A percentile compares a stretch with the other conserved stretches of the same genome.
Evolutionary conservation across 2,888 invertebrate species (phyloP).

Genomic region (Thymelicus sylvestris): DNA sequence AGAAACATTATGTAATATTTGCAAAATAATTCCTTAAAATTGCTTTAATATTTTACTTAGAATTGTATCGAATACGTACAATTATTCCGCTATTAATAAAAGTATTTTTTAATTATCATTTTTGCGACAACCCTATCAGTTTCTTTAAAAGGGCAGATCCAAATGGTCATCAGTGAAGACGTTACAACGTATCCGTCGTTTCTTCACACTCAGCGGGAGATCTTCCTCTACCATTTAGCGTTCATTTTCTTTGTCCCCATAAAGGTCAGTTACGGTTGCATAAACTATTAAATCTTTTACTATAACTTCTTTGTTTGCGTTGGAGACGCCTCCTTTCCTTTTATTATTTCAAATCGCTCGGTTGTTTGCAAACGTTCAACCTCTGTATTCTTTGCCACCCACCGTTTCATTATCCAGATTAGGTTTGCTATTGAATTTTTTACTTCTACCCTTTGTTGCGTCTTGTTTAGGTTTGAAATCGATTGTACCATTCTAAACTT

Average conservation of each 20-base stretch:
- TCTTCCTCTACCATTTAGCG: constrained; percentile 61
- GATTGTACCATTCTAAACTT: constrained; percentile 34
- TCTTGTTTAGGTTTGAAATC: constrained; percentile 44
- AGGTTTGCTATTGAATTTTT: constrained; percentile 35
- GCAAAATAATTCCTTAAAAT: too few relatives aligned
- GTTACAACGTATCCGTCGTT: constrained; percentile 52
- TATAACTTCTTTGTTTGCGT: constrained; percentile 63
- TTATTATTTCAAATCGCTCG: constrained; percentile 58
- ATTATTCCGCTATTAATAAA: too few relatives aligned
- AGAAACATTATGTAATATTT: too few relatives aligned
- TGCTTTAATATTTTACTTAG: too few relatives aligned
- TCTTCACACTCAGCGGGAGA: constrained; percentile 68
- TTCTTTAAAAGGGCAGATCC: constrained; percentile 51
- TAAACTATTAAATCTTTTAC: constrained; percentile 59
- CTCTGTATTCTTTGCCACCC: constrained; percentile 69
- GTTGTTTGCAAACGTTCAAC: constrained; percentile 79
- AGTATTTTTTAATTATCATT: neutral
- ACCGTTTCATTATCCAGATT: constrained; percentile 56
- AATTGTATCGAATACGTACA: too few relatives aligned
- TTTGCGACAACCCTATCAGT: constrained; percentile 56
- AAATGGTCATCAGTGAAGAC: constrained; percentile 74
- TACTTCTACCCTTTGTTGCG: constrained; percentile 33
- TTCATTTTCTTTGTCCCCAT: constrained; percentile 57
- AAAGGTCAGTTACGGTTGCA: constrained; percentile 73
- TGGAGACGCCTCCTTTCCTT: constrained; percentile 65